These are phyloP conservation scores for Sebastiscus tertius DNA, from an alignment of 2,797 vertebrate genomes.

Conservation along the genomic window DNA sequence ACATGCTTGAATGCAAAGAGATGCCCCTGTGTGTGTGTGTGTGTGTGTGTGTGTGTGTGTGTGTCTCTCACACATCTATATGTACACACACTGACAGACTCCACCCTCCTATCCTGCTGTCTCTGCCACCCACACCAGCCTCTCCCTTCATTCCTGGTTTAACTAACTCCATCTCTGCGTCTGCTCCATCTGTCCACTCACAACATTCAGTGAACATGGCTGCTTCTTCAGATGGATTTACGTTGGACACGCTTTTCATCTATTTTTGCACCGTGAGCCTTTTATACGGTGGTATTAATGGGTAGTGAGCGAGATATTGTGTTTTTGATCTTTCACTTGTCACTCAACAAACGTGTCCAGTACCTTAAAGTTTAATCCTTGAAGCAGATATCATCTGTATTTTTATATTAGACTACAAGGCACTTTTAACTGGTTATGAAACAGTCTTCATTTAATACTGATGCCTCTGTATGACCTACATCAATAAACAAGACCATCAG, in stretches of 20 bases:
- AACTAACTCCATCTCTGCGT: constrained; percentile 60
- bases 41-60: neutral
- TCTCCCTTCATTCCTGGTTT: constrained; percentile 58
- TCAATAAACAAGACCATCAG: neutral
- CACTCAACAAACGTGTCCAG: neutral
- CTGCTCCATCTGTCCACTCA: constrained; percentile 70
- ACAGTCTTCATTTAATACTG: too few relatives aligned
- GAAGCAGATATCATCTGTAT: neutral
- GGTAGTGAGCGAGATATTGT: neutral
- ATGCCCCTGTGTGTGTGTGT: neutral
- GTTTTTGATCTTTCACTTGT: constrained; percentile 1
- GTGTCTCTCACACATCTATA: constrained; percentile 27
- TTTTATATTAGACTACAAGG: neutral
- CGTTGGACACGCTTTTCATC: constrained; percentile 22
- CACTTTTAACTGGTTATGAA: too few relatives aligned
- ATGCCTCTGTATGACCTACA: too few relatives aligned
- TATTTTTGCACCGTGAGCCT: constrained; percentile 18
- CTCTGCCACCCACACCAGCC: constrained; percentile 41
- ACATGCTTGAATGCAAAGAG: constrained; percentile 18
- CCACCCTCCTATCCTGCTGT: constrained; percentile 45
- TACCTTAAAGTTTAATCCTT: neutral
- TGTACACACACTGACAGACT: constrained; percentile 27
- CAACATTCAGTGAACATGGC: constrained; percentile 21
- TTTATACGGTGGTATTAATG: neutral
- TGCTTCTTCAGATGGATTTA: constrained; percentile 40